Evolutionary conservation across 2,888 invertebrate genomes (phyloP).

Genomic region (Limnephilus lunatus): DNA sequence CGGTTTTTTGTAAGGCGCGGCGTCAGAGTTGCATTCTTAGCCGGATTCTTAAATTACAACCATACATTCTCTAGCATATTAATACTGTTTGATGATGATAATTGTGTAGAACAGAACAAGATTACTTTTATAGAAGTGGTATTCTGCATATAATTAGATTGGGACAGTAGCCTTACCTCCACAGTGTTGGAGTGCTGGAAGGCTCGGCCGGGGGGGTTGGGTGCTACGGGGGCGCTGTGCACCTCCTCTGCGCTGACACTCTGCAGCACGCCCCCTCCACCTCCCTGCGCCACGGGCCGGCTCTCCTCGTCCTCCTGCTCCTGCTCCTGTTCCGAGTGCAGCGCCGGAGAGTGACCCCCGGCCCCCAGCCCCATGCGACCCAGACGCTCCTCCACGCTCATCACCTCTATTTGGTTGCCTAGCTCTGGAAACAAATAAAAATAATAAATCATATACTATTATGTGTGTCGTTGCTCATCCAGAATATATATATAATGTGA

Average conservation of each 20-base stretch:
- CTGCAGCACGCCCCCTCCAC: conserved; percentile 70
- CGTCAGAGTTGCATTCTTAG: no score
- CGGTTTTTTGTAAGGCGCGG: no score
- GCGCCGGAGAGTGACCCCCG: conserved; percentile 52
- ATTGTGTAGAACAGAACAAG: no score
- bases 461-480: no score
- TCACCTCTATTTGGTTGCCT: conserved; percentile 76
- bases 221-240: conserved; percentile 75
- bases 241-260: conserved; percentile 75
- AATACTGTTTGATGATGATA: no score
- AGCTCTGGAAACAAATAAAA: conserved; percentile 70
- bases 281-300: conserved; percentile 72
- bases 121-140: no score
- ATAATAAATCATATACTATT: background rate
- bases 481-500: no score
- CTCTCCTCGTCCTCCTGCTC: conserved; percentile 67
- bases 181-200: conserved; percentile 69
- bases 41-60: no score
- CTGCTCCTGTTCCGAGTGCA: conserved; percentile 12
- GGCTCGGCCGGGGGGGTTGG: conserved; percentile 65
- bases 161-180: conserved; percentile 67
- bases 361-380: conserved; percentile 69
- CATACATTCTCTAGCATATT: no score
- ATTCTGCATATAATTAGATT: background rate
- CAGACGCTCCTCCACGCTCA: conserved; percentile 69